Evolutionary conservation across 2,797 vertebrate species (phyloP), one percentile per base, ranked within the genome.

Genomic region (Anguilla pacifica): DNA sequence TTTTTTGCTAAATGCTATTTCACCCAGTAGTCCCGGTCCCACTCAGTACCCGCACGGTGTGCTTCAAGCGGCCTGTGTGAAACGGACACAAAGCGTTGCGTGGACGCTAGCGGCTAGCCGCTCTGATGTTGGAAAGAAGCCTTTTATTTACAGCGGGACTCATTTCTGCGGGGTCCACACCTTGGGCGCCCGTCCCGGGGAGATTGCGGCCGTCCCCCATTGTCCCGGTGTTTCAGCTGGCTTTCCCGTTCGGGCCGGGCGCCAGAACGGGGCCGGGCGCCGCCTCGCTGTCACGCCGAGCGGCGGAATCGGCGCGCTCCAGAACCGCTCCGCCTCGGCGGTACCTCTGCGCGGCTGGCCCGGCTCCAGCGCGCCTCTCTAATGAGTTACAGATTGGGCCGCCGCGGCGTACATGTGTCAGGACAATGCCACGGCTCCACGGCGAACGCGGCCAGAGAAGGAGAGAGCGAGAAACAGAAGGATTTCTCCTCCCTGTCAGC

Each of bases 381-480:
- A 99, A 98, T 98, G 96, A 96, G 96, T 96, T 97, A 97, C 97
- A 99, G 97, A 97, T 93, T 96, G 97, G 95, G 95, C 95, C 94
- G 86, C 95, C 94, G 94, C 91, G 92, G 94, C 94, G 92, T 93
- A 92, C 93, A 94, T 95, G 96, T 96, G 96, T 97, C 95, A 96
- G 94, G 95, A 94, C 92, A 92, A 96, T 95, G 96, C 95, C 95
- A 95, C 49, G 88, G 89, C 94, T 93, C 93, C 92, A 90, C 92
- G 93, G 92, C 91, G 95, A 92, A 95, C 96, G 91, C 93, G 92
- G 96, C 96, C 95, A 90, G 93, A 93, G 39, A 43, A 94, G 64
- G 51, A 88, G 77, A 28, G n/a, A 43, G 88, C 39, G 64, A 70
- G 77, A 85, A 84, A 59, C 88, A 91, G 88, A 92, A n/a, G 17